Evolutionary conservation across 2,797 vertebrate genomes (phyloP).

Genomic region (Todus mexicanus): DNA sequence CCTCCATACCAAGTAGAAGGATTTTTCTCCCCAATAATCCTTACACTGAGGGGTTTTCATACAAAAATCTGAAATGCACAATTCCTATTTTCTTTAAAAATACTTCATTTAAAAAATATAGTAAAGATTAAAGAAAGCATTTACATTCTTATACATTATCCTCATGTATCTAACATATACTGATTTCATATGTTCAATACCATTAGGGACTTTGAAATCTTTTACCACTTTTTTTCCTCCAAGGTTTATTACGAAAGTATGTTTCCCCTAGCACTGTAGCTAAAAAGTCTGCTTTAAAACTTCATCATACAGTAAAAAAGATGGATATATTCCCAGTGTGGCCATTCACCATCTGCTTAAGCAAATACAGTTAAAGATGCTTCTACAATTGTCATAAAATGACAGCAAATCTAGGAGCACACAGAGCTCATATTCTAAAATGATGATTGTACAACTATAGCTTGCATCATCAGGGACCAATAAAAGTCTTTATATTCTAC

Average conservation of each 20-base stretch:
- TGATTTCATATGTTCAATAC: not conserved
- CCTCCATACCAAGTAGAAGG: not conserved
- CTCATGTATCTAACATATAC: not conserved
- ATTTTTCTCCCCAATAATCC: not conserved
- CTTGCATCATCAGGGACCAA: slow-evolving; percentile 64
- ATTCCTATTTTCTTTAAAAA: not conserved
- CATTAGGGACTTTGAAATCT: not conserved
- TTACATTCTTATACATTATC: not conserved
- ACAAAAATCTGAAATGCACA: not conserved
- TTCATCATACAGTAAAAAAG: slow-evolving; percentile 67
- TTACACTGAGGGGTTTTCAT: not conserved
- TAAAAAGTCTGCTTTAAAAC: slow-evolving; percentile 62
- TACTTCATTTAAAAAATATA: not conserved
- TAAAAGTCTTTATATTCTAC: slow-evolving; percentile 66
- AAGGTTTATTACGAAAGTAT: slow-evolving; percentile 21
- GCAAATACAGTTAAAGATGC: slow-evolving; percentile 71
- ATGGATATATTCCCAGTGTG: slow-evolving; percentile 49
- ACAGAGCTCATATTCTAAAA: slow-evolving; percentile 57
- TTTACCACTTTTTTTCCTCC: not conserved
- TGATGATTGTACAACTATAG: slow-evolving; percentile 62
- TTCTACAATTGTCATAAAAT: slow-evolving; percentile 65
- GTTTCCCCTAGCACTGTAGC: slow-evolving; percentile 16
- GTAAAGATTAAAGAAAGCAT: not conserved
- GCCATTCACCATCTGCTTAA: slow-evolving; percentile 73
- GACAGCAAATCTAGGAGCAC: slow-evolving; percentile 42